These are phyloP conservation scores for Cantharis rufa DNA, from an alignment of 2,888 invertebrate species.

Conservation along the genomic window DNA sequence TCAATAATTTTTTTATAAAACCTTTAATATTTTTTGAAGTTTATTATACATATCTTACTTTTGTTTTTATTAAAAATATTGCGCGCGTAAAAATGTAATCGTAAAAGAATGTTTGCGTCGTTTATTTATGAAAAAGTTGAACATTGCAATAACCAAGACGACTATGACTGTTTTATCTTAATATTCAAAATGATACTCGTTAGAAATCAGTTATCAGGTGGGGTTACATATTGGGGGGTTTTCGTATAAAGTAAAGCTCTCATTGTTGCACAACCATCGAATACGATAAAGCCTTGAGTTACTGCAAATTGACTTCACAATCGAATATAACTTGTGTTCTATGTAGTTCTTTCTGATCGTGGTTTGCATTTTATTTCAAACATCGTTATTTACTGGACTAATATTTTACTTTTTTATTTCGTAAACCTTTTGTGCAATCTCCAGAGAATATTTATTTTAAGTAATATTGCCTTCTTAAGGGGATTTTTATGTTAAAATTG, in stretches of 20 bases:
- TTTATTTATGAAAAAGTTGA: background rate
- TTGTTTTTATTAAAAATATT: background rate
- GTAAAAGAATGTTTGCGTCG: background rate
- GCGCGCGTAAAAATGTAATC: background rate
- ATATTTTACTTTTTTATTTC: slow-evolving; percentile 20
- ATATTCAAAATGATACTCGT: slow-evolving; percentile 27
- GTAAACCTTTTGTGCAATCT: slow-evolving; percentile 8
- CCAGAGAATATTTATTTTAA: background rate
- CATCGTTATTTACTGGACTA: slow-evolving; percentile 18
- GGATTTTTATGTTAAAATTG: slow-evolving; percentile 2
- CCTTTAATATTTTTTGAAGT: slow-evolving; percentile 10
- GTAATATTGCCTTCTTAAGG: background rate
- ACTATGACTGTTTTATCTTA: slow-evolving; percentile 25
- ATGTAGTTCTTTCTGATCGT: slow-evolving; percentile 30
- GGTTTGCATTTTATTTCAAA: slow-evolving; percentile 31
- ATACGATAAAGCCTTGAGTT: slow-evolving; percentile 43
- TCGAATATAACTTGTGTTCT: slow-evolving; percentile 35
- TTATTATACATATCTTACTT: slow-evolving; percentile 1
- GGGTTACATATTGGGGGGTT: slow-evolving; percentile 21
- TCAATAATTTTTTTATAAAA: slow-evolving; percentile 23
- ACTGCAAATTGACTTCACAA: slow-evolving; percentile 46
- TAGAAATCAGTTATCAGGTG: slow-evolving; percentile 30
- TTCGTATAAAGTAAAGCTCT: slow-evolving; percentile 13
- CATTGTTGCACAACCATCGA: slow-evolving; percentile 27
- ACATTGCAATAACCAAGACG: background rate